Base-by-base conservation (phyloP, 2,797 vertebrate genomes). In the Harpagifer antarcticus region DNA sequence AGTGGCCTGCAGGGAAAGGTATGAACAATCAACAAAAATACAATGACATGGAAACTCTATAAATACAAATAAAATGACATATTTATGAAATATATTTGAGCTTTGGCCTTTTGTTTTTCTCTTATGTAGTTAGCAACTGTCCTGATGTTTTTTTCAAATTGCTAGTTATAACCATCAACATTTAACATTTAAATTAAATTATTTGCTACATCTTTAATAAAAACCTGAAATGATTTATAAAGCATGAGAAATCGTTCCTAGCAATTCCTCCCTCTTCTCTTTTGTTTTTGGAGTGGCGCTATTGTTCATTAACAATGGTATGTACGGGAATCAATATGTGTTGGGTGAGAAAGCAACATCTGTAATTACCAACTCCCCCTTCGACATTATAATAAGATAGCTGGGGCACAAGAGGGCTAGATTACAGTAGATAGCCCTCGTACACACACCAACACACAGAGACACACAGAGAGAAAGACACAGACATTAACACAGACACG, bases 1-100 rank as follows among this genome's bases (percentile, higher is more conserved):
- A 98, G 95, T 3, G 96, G 96, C 84, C 98, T 99, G 82, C 15
- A 82, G 2, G 82, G 53, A 69, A 17, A 61, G 5, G 77, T 6
- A 70, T 9, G 0, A 19, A 64, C 3, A 50, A 0, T 48, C 5
- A 23, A 17, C 31, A 19, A 37, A 60, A 59, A 50, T 31, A 15
- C 6, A 43, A 20, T 43, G 3, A 56, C 0, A 42, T 2, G 1
- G 16, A 48, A 44, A 70, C 11, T 50, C 3, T 2, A 37, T 17
- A 2, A 50, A 72, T 19, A 11, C 37, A 16, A 55, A 73, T 47
- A 2, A 68, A 50, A 20, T 66, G 2, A 70, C 14, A 49, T 4
- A 10, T 23, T 52, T 12, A 14, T 8, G 12, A 58, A 48, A 16
- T 3, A 31, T 0, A 56, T n/a, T 37, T 27, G 27, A 27, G 27